Base-by-base conservation (phyloP, 1,140 invertebrate species). In the Glomeris maerens region DNA sequence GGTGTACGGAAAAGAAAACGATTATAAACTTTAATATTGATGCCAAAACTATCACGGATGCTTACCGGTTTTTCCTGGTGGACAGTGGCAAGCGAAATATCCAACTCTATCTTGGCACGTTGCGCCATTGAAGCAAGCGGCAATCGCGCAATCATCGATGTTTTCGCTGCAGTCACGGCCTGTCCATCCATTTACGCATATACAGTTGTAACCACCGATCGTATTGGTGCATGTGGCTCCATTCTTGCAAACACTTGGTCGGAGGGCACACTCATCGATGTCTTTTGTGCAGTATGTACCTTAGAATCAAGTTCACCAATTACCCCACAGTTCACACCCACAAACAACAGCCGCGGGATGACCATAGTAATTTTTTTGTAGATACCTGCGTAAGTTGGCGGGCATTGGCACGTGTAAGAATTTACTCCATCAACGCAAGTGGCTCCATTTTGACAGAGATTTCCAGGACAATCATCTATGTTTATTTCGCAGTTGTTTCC, bases 131-230 rank as follows among this genome's bases (percentile, higher is more conserved):
- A 93, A 91, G 66, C 95, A 98, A 0, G 90, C 84, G 0, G 86
- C 84, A 21, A 80, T 82, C 1, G 81, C 81, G 64, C 91, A 96
- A 66, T 96, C 91, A 65, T 94, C 87, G 58, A 92, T 91, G 69
- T 95, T 94, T 57, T 83, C 77, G 17, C 83, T 84, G 66, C 91
- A 95, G 60, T 93, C 85, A 0, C 79, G 73, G 2, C 89, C 90
- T 0, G 83, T 85, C 87, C 89, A 94, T 17, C 90, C 90, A 62
- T 92, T 94, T 27, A 93, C 89, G 66, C 93, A 98, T 60, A 96
- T 94, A 68, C 93, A 98, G 1, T 84, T 84, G 68, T 84, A 96
- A 3, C 85, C 81, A 31, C 89, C 88, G 22, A 79, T 71, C 0
- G 83, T 82, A 70, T 95, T 95, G 27, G 84, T 90, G 63, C 91